phyloP scores from a whole-genome alignment of 2,888 invertebrate species.

The Thumatha senex region DNA sequence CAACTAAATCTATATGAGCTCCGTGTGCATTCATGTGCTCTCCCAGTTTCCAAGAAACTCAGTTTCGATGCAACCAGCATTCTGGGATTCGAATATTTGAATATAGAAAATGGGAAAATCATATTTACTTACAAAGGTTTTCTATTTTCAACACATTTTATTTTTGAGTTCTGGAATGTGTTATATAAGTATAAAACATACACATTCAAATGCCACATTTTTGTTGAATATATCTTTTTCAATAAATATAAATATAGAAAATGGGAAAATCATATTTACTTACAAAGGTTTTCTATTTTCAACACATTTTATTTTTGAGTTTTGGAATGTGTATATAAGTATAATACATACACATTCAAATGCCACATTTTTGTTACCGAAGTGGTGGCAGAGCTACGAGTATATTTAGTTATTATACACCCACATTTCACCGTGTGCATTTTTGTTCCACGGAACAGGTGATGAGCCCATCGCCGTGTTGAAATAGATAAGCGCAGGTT shows the following conservation, averaged over 20 bases:
- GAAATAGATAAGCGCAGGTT: too few relatives aligned
- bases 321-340: background rate
- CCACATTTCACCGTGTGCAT: too few relatives aligned
- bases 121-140: constrained; percentile 17
- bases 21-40: constrained; percentile 6
- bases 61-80: constrained; percentile 15
- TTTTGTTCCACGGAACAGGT: too few relatives aligned
- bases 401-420: too few relatives aligned
- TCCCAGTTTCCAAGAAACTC: constrained; percentile 22
- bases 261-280: constrained; percentile 21
- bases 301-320: constrained; percentile 5
- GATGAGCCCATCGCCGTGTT: too few relatives aligned
- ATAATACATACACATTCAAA: too few relatives aligned
- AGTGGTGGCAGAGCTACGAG: too few relatives aligned
- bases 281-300: constrained; percentile 11
- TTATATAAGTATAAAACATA: too few relatives aligned
- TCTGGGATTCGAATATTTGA: constrained; percentile 34
- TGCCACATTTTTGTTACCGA: too few relatives aligned
- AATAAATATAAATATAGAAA: constrained; percentile 37
- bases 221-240: too few relatives aligned
- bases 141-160: constrained; percentile 1
- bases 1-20: background rate
- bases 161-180: constrained; percentile 1
- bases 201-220: too few relatives aligned
- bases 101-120: constrained; percentile 29